phyloP scores from a whole-genome alignment of 2,888 invertebrate genomes.

The Vandiemenella viatica region DNA sequence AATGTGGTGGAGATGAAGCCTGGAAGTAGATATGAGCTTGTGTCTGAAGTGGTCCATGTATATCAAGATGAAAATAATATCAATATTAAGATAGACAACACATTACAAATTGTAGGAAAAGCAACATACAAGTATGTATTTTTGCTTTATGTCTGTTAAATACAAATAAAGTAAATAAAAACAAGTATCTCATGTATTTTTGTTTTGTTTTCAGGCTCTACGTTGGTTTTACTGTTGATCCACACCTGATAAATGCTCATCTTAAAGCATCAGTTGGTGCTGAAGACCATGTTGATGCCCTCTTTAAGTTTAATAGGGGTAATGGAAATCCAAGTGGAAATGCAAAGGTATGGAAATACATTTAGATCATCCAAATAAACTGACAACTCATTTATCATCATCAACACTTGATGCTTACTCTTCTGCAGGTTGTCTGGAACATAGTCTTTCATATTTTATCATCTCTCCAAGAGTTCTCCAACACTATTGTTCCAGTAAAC shows the following conservation, averaged over 20 bases:
- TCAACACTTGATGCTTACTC: too few species aligned
- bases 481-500: too few species aligned
- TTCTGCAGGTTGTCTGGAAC: too few species aligned
- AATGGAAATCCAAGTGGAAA: constrained; percentile 7
- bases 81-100: constrained; percentile 32
- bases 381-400: too few species aligned
- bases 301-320: constrained; percentile 28
- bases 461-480: too few species aligned
- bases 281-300: constrained; percentile 36
- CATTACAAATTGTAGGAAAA: constrained; percentile 5
- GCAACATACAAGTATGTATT: constrained; percentile 9
- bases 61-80: constrained; percentile 34
- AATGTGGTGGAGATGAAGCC: constrained; percentile 42
- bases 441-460: too few species aligned
- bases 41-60: constrained; percentile 40
- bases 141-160: neutral
- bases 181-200: neutral
- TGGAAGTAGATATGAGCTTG: constrained; percentile 45
- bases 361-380: too few species aligned
- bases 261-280: constrained; percentile 36
- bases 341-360: constrained; percentile 4
- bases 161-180: neutral
- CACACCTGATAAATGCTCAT: constrained; percentile 22
- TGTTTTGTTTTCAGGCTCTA: constrained; percentile 12
- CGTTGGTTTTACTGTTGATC: constrained; percentile 10